Evolutionary conservation across 2,113 vertebrate species (phyloP).

Genomic region (Epinephelus moara): DNA sequence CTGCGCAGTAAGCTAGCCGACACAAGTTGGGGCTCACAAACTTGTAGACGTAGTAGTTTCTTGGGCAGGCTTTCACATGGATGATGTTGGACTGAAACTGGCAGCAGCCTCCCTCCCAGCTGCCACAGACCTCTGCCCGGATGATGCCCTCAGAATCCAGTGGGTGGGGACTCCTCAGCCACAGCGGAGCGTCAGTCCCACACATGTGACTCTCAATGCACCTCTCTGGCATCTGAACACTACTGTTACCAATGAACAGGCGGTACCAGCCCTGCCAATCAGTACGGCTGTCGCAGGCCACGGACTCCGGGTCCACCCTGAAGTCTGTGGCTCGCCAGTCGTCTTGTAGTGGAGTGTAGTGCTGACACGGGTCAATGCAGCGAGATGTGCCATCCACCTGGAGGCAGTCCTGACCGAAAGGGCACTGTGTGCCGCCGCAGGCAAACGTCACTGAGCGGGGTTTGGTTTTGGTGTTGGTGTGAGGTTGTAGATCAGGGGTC

Average conservation of each 20-base stretch:
- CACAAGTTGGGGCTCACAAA: background rate
- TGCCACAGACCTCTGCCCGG: background rate
- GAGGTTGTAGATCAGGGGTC: background rate
- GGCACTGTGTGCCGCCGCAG: background rate
- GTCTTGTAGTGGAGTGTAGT: background rate
- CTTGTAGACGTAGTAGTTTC: slow-evolving; percentile 6
- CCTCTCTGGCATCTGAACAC: background rate
- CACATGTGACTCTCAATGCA: slow-evolving; percentile 3
- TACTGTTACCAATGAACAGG: background rate
- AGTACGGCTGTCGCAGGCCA: background rate
- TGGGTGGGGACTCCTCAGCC: background rate
- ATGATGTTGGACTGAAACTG: background rate
- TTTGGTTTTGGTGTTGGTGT: background rate
- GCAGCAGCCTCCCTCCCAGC: slow-evolving; percentile 7
- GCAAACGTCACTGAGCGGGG: background rate
- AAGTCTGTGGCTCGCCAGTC: background rate
- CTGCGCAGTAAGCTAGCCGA: background rate
- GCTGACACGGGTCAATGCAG: background rate
- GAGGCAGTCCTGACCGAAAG: background rate
- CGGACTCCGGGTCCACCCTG: background rate
- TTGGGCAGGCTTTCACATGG: background rate
- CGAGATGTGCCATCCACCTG: background rate
- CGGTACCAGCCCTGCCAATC: slow-evolving; percentile 7
- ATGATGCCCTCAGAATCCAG: background rate
- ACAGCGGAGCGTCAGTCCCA: background rate